These are phyloP conservation scores for Clusia tigrina DNA, from an alignment of 2,888 invertebrate genomes.

Conservation along the genomic window DNA sequence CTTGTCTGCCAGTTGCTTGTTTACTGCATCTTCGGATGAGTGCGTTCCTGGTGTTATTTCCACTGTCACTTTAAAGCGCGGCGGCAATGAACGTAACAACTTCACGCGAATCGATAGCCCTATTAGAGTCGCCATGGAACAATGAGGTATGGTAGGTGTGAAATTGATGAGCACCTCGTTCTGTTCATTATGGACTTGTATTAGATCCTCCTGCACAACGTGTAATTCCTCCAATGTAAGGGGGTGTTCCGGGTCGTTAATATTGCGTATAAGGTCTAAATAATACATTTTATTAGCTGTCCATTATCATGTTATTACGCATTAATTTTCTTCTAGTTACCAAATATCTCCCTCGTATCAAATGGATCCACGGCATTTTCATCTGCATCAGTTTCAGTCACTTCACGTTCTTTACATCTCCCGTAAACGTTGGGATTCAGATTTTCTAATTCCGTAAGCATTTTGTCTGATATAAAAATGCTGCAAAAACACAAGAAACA, in stretches of 20 bases:
- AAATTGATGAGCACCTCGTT: constrained; percentile 81
- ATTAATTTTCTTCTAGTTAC: too few species aligned
- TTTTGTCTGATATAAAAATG: too few species aligned
- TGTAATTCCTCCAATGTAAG: constrained; percentile 92
- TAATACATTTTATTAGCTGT: too few species aligned
- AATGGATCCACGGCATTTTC: constrained; percentile 81
- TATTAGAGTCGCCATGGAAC: constrained; percentile 94
- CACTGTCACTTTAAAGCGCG: constrained; percentile 86
- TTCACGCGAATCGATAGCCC: constrained; percentile 93
- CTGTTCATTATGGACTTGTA: constrained; percentile 77
- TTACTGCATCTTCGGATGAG: constrained; percentile 89
- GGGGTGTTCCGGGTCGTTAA: constrained; percentile 98
- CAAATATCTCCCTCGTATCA: constrained; percentile 89
- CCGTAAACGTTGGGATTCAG: constrained; percentile 86
- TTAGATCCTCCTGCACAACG: constrained; percentile 86
- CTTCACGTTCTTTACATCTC: constrained; percentile 74
- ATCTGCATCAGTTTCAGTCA: constrained; percentile 76
- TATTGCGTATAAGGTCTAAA: constrained; percentile 86
- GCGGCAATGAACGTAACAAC: constrained; percentile 82
- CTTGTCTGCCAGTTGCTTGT: constrained; percentile 97
- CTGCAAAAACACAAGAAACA: too few species aligned
- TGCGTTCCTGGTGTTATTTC: constrained; percentile 92
- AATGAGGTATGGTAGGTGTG: constrained; percentile 98
- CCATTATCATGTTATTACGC: too few species aligned
- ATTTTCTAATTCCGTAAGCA: constrained; percentile 74